Evolutionary conservation across 2,113 vertebrate genomes (phyloP), one percentile per base, ranked within the genome.

Genomic region (Cavia aperea): DNA sequence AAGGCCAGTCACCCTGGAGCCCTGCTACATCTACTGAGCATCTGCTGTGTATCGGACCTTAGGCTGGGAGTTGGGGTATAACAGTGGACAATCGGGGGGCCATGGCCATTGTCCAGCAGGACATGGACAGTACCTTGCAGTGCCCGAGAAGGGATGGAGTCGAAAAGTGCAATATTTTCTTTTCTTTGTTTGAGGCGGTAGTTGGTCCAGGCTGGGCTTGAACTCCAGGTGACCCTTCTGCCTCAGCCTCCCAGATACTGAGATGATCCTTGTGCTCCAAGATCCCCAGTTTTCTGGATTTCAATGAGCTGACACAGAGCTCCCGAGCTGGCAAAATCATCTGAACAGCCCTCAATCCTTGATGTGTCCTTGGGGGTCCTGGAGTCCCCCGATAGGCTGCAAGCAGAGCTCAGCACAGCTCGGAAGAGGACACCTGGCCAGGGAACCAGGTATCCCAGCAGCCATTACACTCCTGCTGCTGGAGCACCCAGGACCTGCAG

Each of bases 81-180:
- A 18, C 31, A 9, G 1, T 49, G 72, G n/a, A 24, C 1, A 0
- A 75, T 81, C 78, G 33, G 2, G 6, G 7, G 23, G 8, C 26
- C 9, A 36, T 21, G 4, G 19, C 26, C 2, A 24, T 19, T 60
- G 36, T 66, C 19, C 31, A 58, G 82, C 18, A 26, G 83, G 51
- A 58, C 33, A 11, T 60, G 31, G 46, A 24, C 31, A 31, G 65
- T 36, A 9, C 49, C 29, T 11, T 21, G 77, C 46, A 54, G 31
- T 54, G 31, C 43, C 24, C 43, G 7, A 3, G 9, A n/a, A 26
- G n/a, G 29, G 49, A 54, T 18, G 7, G 26, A 33, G 75, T 49
- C 29, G 49, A 21, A 36, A 54, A 78, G 46, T 2, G 5, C 24
- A 7, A 51, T 51, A 51, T 1, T 68, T 68, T 68, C 14, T 68